Conservation (phyloP, 2,113 vertebrate species). For the Pica pica region DNA sequence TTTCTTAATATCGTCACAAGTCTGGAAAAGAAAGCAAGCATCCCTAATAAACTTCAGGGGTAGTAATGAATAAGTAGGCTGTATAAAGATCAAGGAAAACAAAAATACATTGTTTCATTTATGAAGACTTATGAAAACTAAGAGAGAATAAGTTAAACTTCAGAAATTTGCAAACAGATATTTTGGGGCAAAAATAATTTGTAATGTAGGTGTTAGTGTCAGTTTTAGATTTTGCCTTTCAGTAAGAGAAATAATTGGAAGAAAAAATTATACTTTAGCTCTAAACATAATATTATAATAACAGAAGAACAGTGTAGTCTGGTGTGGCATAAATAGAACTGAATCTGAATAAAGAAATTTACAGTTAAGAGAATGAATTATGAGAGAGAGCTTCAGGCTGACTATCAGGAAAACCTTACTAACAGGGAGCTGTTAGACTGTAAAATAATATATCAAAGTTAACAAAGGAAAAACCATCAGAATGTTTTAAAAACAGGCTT, state of each 20-base stretch:
- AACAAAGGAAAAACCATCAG: constrained; percentile 27
- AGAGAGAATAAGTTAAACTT: neutral
- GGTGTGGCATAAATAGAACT: constrained; percentile 37
- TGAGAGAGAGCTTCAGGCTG: constrained; percentile 47
- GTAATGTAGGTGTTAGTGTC: neutral
- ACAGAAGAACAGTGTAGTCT: neutral
- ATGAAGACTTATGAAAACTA: neutral
- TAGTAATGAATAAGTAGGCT: neutral
- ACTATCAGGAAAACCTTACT: constrained; percentile 30
- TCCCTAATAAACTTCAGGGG: neutral
- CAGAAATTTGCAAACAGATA: neutral
- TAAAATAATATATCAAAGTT: constrained; percentile 48
- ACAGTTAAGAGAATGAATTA: constrained; percentile 60
- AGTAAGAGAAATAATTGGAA: constrained; percentile 28
- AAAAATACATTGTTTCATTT: neutral
- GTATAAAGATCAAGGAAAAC: neutral
- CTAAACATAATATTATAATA: constrained; percentile 10
- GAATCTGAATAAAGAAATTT: constrained; percentile 59
- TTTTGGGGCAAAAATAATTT: constrained; percentile 23
- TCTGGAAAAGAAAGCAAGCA: neutral
- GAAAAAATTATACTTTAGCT: constrained; percentile 4
- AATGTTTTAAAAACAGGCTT: constrained; percentile 13
- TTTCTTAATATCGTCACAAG: neutral
- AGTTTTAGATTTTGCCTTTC: constrained; percentile 9
- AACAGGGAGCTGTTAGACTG: constrained; percentile 32